phyloP scores from a whole-genome alignment of 2,797 vertebrate species.

The Smutsia gigantea region DNA sequence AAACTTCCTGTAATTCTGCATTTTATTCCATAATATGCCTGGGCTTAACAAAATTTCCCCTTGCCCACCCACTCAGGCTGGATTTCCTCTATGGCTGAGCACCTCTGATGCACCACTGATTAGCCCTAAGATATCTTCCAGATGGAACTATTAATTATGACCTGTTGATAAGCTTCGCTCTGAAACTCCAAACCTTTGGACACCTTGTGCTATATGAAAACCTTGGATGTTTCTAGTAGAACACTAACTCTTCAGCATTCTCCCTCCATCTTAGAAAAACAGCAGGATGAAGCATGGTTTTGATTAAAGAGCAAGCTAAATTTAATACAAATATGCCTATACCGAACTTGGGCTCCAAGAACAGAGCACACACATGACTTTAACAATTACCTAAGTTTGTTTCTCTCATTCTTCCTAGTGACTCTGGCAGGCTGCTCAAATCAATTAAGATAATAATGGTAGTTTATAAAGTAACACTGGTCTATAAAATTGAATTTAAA shows the following conservation, averaged over 20 bases:
- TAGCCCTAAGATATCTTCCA: neutral
- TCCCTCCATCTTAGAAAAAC: neutral
- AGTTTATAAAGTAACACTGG: neutral
- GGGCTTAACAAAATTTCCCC: neutral
- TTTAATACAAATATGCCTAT: neutral
- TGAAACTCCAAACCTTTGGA: neutral
- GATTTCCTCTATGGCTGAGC: neutral
- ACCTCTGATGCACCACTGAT: neutral
- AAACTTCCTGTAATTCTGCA: neutral
- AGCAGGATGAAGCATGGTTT: neutral
- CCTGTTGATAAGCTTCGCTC: neutral
- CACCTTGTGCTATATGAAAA: neutral
- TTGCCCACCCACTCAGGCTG: neutral
- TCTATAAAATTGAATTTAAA: conserved; percentile 24
- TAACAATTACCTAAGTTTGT: neutral
- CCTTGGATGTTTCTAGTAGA: neutral
- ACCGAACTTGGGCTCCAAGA: neutral
- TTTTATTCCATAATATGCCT: neutral
- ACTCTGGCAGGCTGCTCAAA: conserved; percentile 14
- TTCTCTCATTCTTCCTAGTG: neutral
- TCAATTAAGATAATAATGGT: conserved; percentile 3
- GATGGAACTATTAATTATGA: neutral
- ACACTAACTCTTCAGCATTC: conserved; percentile 29
- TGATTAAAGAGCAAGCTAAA: conserved; percentile 40
- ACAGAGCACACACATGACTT: neutral